A percentile compares a stretch with the other conserved stretches of the same genome.
Evolutionary conservation across 2,888 invertebrate genomes (phyloP).

Genomic region (Hanleya hanleyi): DNA sequence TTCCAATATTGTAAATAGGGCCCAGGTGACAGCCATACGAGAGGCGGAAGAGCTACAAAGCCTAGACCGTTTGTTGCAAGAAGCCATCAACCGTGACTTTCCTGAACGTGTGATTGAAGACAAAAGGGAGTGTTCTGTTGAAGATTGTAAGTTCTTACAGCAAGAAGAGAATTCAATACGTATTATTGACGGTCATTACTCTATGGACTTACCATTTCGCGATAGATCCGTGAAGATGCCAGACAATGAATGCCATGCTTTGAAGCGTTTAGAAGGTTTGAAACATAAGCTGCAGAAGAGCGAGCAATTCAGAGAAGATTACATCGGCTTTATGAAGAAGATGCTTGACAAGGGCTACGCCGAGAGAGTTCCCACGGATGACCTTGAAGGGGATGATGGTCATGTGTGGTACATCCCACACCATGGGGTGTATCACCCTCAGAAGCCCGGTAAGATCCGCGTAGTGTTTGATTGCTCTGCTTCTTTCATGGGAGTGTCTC

Average conservation of each 20-base stretch:
- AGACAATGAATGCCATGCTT: neutral
- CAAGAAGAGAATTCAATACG: neutral
- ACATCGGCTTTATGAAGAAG: slow-evolving; percentile 27
- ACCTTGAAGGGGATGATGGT: slow-evolving; percentile 5
- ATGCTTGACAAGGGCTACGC: too few species aligned
- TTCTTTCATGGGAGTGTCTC: slow-evolving; percentile 29
- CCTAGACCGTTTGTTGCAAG: neutral
- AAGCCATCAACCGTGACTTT: neutral
- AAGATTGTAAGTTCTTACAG: neutral
- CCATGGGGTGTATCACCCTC: slow-evolving; percentile 26
- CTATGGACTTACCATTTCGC: neutral
- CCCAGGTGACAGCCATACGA: neutral
- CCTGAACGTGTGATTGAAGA: neutral
- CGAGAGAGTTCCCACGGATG: too few species aligned
- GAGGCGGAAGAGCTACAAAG: neutral
- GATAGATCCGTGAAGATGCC: neutral
- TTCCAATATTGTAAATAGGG: neutral
- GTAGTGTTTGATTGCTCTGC: too few species aligned
- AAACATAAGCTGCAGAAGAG: slow-evolving; percentile 2
- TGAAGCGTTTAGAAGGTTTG: neutral
- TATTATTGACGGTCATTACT: neutral
- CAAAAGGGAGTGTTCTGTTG: neutral
- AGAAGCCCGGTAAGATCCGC: slow-evolving; percentile 28
- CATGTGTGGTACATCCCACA: slow-evolving; percentile 32
- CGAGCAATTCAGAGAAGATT: slow-evolving; percentile 1